Conservation (phyloP, 2,888 invertebrate species). For the Abscondita cerata region DNA sequence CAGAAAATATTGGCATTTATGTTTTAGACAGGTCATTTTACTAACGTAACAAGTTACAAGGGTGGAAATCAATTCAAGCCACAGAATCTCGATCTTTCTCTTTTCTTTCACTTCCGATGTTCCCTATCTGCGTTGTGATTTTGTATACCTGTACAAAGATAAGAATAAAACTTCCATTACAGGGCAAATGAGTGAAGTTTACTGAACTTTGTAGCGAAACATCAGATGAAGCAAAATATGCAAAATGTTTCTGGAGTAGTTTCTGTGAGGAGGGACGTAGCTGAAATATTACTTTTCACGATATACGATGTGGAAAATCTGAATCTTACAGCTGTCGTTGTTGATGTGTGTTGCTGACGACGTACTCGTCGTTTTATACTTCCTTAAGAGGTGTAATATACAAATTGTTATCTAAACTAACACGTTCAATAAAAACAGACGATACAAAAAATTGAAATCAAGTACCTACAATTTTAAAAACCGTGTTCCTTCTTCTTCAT, state of each 20-base stretch:
- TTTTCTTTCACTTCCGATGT: constrained; percentile 21
- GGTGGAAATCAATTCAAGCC: constrained; percentile 30
- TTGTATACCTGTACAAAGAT: constrained; percentile 25
- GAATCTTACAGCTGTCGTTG: constrained; percentile 18
- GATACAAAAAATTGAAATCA: not conserved
- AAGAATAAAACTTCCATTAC: constrained; percentile 26
- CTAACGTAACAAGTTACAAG: constrained; percentile 25
- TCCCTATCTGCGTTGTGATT: constrained; percentile 14
- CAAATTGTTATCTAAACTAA: constrained; percentile 8
- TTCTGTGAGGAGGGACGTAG: constrained; percentile 15
- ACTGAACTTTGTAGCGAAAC: constrained; percentile 10
- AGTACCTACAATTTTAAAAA: not conserved
- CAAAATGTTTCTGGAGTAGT: constrained; percentile 12
- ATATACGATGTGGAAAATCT: constrained; percentile 22
- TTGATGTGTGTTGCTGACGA: constrained; percentile 9
- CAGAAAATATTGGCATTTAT: constrained; percentile 26
- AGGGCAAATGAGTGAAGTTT: constrained; percentile 22
- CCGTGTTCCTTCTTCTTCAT: not conserved
- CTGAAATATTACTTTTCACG: constrained; percentile 23
- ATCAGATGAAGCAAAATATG: constrained; percentile 15
- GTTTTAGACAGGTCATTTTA: constrained; percentile 28
- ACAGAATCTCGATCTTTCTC: constrained; percentile 14
- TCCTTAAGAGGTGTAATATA: not conserved
- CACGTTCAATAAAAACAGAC: not conserved
- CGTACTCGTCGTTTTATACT: not conserved